phyloP scores from a whole-genome alignment of 2,888 invertebrate species.

The Oxystoma pomonae region DNA sequence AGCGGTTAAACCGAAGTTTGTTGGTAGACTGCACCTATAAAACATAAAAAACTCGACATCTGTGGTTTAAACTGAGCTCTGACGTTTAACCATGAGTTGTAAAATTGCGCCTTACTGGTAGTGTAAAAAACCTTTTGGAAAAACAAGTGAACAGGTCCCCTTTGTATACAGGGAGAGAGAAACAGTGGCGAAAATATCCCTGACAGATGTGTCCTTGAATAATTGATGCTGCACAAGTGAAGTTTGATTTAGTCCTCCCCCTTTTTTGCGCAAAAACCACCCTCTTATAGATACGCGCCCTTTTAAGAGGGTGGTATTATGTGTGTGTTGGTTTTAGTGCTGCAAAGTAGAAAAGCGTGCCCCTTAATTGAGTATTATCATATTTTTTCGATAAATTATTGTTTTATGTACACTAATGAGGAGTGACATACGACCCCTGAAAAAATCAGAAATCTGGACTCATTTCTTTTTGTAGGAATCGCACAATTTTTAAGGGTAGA shows the following conservation, averaged over 20 bases:
- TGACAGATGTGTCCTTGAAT: slow-evolving; percentile 46
- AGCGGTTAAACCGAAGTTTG: too few relatives aligned
- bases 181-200: slow-evolving; percentile 34
- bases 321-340: not conserved
- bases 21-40: too few relatives aligned
- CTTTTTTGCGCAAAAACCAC: slow-evolving; percentile 1
- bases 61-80: too few relatives aligned
- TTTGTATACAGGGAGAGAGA: not conserved
- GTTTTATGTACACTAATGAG: not conserved
- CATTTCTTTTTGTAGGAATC: too few relatives aligned
- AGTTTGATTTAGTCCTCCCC: slow-evolving; percentile 42
- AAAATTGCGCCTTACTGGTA: too few relatives aligned
- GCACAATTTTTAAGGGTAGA: too few relatives aligned
- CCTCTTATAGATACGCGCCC: not conserved
- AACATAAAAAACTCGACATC: too few relatives aligned
- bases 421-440: too few relatives aligned
- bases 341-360: too few relatives aligned
- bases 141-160: not conserved
- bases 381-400: not conserved
- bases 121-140: too few relatives aligned
- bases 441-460: too few relatives aligned
- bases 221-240: slow-evolving; percentile 44
- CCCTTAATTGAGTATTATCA: not conserved
- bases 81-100: too few relatives aligned
- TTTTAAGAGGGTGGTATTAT: not conserved